Evolutionary conservation across 2,888 invertebrate species (phyloP).

Genomic region (Pandemis cinnamomeana): DNA sequence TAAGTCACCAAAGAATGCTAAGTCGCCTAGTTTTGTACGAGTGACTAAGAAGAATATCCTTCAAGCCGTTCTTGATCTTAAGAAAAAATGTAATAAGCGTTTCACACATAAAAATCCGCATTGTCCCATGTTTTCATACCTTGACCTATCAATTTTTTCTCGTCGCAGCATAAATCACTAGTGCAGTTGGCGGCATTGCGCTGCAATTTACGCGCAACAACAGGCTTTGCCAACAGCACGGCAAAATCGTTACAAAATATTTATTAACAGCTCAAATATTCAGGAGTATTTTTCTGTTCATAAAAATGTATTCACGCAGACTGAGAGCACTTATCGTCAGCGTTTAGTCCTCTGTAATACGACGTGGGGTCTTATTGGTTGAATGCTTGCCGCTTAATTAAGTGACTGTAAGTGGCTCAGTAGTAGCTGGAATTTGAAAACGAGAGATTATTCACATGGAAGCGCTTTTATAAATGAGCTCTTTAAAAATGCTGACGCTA

Average conservation of each 20-base stretch:
- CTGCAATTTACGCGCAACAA: conserved; percentile 56
- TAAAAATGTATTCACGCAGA: conserved; percentile 56
- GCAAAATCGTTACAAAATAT: conserved; percentile 54
- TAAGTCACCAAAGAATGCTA: too few species aligned
- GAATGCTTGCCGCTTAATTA: conserved; percentile 33
- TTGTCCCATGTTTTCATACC: conserved; percentile 7
- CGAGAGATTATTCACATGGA: conserved; percentile 16
- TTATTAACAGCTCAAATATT: conserved; percentile 50
- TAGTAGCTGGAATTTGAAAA: conserved; percentile 18
- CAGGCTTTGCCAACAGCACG: conserved; percentile 54
- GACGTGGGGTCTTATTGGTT: conserved; percentile 35
- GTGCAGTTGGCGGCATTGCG: conserved; percentile 49
- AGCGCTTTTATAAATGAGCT: background rate
- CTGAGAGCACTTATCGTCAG: conserved; percentile 22
- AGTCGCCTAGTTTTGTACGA: too few species aligned
- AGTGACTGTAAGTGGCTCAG: conserved; percentile 27
- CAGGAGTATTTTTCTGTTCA: conserved; percentile 56
- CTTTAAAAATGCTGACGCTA: conserved; percentile 10
- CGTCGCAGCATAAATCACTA: conserved; percentile 49
- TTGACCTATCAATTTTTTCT: conserved; percentile 42
- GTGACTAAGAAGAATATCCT: too few species aligned
- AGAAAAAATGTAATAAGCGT: background rate
- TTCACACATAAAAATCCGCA: background rate
- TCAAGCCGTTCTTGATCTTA: background rate
- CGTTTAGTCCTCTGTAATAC: conserved; percentile 48